Base-by-base conservation (phyloP, 2,797 vertebrate genomes). In the Labroides dimidiatus region DNA sequence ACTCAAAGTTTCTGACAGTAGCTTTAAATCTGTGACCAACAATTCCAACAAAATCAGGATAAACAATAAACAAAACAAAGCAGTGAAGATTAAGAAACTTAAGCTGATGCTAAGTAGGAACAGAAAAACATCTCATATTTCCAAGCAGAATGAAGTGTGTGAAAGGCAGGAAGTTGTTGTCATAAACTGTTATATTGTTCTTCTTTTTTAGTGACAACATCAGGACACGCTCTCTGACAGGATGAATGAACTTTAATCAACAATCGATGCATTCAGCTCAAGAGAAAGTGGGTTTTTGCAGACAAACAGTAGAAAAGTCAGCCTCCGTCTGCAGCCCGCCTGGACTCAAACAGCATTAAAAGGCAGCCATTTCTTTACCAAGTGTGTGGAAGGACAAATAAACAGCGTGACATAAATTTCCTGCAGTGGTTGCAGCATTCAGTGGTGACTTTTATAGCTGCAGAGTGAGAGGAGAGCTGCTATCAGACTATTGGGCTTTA, bases 401-500 rank as follows among this genome's bases (percentile, higher is more conserved):
- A 92, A 91, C 75, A 85, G 85, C 41, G 52, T 66, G 75, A 89
- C 84, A 90, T 90, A 90, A 84, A 92, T 92, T 89, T 87, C 79
- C 84, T 79, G 86, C 88, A 79, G 84, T 24, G 64, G 70, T 66
- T 71, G 77, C 74, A 42, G 80, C 86, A 78, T 88, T 93, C 87
- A 88, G 51, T 77, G 77, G 67, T 85, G 90, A 93, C 91, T 89
- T 93, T 92, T 90, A 92, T 92, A 72, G 82, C 86, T 82, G 75
- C 83, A 79, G 81, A 90, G 86, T 92, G 84, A 89, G 87, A 90
- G 80, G 78, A 85, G 85, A 80, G 88, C 73, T 81, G 77, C 89
- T 91, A 89, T 91, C 88, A 89, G 89, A 89, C 89, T 91, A 91
- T 92, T 91, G 84, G 78, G 85, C 87, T 92, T 93, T 92, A 92